Percentiles rank a stretch among this genome's conserved stretches.
These are phyloP conservation scores for Malurus alboscapulatus DNA, from an alignment of 2,113 vertebrate species.

Conservation along the genomic window DNA sequence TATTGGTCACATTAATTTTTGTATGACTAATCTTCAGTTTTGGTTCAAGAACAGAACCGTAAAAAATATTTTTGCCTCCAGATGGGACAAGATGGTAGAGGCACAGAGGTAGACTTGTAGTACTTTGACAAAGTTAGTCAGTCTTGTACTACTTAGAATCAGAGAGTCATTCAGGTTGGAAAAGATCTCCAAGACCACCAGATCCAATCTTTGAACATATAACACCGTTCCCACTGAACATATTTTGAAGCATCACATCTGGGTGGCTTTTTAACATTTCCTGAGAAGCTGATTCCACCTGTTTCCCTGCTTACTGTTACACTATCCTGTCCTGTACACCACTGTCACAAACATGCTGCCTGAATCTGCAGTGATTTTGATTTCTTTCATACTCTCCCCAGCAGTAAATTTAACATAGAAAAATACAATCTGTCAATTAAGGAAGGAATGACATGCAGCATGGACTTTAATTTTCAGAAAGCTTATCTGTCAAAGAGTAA, in stretches of 20 bases:
- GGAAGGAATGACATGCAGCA: background rate
- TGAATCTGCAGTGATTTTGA: background rate
- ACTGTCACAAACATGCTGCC: rapidly evolving
- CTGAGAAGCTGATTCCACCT: background rate
- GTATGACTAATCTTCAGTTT: background rate
- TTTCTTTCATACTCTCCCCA: background rate
- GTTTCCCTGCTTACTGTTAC: background rate
- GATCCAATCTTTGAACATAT: background rate
- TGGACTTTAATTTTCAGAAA: background rate
- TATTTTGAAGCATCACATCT: rapidly evolving
- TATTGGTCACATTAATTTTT: background rate
- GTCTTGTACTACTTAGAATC: background rate
- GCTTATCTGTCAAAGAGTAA: background rate
- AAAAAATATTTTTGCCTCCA: background rate
- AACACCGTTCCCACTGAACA: background rate
- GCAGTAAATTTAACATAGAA: background rate
- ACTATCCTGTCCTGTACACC: background rate
- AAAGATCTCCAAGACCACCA: background rate
- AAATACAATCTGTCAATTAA: background rate
- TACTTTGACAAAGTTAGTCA: background rate
- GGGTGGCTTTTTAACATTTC: background rate
- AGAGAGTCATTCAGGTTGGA: background rate
- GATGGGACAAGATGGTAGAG: background rate
- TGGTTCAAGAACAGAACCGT: background rate
- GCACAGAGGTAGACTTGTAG: background rate